Base-by-base conservation (phyloP, 2,888 invertebrate species). In the Liopterus haemorrhoidalis region DNA sequence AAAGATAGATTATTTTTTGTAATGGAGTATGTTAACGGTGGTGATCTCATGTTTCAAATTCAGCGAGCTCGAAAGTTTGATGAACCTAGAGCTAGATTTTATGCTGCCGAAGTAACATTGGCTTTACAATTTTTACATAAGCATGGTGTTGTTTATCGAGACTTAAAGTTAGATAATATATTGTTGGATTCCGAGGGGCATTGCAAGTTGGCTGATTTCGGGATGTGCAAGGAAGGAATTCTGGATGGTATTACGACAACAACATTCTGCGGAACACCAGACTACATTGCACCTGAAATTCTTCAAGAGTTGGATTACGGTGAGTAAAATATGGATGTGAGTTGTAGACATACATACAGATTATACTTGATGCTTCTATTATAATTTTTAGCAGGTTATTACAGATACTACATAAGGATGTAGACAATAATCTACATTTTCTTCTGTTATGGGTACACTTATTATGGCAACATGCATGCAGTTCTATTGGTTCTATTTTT, bases 11-110 rank as follows among this genome's bases (percentile, higher is more conserved):
- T 99, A 54, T 97, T 96, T 78, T 97, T 99, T 72, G 95, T 97
- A 54, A 99, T 99, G 97, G 97, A 97, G 73, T 97, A 96, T 70
- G 96, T 99, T 41, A 93, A 96, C 70, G 99, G 97, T 56, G 97
- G 96, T 57, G 96, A 92, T 73, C 76, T 96, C 59, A 96, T 96
- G 95, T 96, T 96, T 76, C 97, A 99, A 81, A 99, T 99, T 58
- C 97, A 99, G 73, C 81, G 92, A 62, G 93, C 96, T 50, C 78
- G 96, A 51, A 96, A 96, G 73, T 99, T 99, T 72, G 96, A 97
- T 69, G 96, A 97, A 70, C 84, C 89, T 0, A 74, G 90, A 2
- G 96, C 96, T 12, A 80, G 90, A 65, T 94, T 99, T 72, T 99
- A 99, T 72, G 95, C 97, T 30, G 97, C 97, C 24, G 97, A 99